Evolutionary conservation across 1,140 invertebrate species (phyloP).

Genomic region (Paralvinella palmiformis): DNA sequence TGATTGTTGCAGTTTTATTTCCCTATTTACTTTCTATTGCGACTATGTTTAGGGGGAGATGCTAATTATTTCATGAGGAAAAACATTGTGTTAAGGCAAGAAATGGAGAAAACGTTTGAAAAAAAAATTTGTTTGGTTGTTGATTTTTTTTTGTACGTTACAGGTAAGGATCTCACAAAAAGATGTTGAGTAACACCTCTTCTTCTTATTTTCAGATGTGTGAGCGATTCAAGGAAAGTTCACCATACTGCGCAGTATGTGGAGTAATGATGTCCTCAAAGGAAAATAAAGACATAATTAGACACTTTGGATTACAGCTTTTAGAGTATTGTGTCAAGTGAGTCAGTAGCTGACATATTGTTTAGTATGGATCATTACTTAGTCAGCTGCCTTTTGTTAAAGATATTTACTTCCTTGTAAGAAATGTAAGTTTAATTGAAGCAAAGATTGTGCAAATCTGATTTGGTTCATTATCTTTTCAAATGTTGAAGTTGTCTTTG

Average conservation of each 20-base stretch:
- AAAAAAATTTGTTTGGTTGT: too few species aligned
- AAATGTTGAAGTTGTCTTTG: too few species aligned
- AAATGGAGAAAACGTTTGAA: too few species aligned
- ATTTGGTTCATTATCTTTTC: too few species aligned
- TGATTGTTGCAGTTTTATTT: too few species aligned
- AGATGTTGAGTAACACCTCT: neutral
- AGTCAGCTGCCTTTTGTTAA: neutral
- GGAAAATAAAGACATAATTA: slow-evolving; percentile 66
- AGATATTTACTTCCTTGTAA: neutral
- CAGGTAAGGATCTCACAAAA: neutral
- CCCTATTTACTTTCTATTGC: too few species aligned
- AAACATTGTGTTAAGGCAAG: too few species aligned
- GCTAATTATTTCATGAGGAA: too few species aligned
- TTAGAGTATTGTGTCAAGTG: slow-evolving; percentile 86
- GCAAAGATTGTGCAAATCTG: too few species aligned
- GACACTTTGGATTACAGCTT: slow-evolving; percentile 81
- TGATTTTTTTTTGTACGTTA: too few species aligned
- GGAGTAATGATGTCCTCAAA: slow-evolving; percentile 69
- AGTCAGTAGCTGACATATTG: slow-evolving; percentile 17
- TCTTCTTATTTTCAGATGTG: slow-evolving; percentile 26
- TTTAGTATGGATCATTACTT: neutral
- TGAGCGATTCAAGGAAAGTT: slow-evolving; percentile 60
- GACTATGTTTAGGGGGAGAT: too few species aligned
- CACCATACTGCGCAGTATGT: slow-evolving; percentile 76
- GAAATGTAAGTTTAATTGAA: neutral